Percentiles rank a stretch among this genome's conserved stretches.
Evolutionary conservation across 1,140 invertebrate genomes (phyloP).

Genomic region (Brachionus paranguensis): DNA sequence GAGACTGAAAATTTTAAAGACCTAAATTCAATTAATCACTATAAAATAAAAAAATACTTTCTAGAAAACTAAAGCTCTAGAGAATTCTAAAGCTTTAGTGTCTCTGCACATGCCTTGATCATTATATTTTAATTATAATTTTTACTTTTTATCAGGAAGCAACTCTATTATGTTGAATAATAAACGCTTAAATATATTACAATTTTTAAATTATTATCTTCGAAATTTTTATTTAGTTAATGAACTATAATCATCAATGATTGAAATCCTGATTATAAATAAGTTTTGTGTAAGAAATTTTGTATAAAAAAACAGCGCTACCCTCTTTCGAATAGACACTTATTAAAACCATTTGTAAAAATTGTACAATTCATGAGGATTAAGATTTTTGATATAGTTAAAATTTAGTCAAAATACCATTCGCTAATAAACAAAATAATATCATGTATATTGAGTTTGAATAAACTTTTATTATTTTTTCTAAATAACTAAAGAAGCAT

Average conservation of each 20-base stretch:
- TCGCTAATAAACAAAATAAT: not conserved
- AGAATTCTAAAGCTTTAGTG: not conserved
- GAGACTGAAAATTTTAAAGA: too few species aligned
- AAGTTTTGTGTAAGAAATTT: too few species aligned
- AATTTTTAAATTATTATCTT: not conserved
- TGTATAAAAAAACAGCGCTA: not conserved
- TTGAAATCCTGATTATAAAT: not conserved
- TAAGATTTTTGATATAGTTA: not conserved
- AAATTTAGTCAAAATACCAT: not conserved
- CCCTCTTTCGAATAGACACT: not conserved
- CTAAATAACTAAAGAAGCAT: not conserved
- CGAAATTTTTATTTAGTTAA: not conserved
- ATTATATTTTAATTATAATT: not conserved
- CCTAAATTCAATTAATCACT: too few species aligned
- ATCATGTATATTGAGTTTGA: not conserved
- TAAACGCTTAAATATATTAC: not conserved
- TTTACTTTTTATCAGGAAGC: not conserved
- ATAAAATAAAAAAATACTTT: not conserved
- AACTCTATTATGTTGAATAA: not conserved
- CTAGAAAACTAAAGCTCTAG: not conserved
- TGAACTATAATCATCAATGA: not conserved
- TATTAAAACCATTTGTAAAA: not conserved
- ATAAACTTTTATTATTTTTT: not conserved
- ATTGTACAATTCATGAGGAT: not conserved
- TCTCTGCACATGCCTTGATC: not conserved